Conservation (phyloP, 2,888 invertebrate species). For the Unio pictorum region DNA sequence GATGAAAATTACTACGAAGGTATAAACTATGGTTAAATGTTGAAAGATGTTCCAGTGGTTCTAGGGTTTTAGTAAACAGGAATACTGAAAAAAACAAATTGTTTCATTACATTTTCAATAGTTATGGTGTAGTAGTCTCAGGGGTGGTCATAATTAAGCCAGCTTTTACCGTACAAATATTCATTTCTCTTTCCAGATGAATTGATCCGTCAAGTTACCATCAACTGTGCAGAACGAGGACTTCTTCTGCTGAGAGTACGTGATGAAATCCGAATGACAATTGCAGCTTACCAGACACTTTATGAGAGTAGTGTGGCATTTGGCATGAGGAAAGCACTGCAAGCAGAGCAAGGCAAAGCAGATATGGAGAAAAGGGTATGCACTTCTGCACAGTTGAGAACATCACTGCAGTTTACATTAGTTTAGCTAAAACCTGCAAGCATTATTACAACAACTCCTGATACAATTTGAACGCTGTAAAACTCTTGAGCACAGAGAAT, state of each 20-base stretch:
- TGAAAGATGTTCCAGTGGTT: too few relatives aligned
- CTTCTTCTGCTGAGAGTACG: conserved; percentile 91
- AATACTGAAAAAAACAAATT: background rate
- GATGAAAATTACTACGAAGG: too few relatives aligned
- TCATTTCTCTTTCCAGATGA: conserved; percentile 77
- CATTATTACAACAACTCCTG: too few relatives aligned
- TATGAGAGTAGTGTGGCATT: conserved; percentile 98
- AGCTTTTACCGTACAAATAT: background rate
- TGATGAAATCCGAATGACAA: conserved; percentile 96
- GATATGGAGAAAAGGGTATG: conserved; percentile 70
- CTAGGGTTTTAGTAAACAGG: too few relatives aligned
- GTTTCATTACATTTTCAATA: background rate
- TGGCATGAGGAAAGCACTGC: conserved; percentile 97
- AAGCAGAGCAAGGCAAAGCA: conserved; percentile 88
- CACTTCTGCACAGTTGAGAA: too few relatives aligned
- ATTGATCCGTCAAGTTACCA: conserved; percentile 91
- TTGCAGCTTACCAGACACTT: conserved; percentile 95
- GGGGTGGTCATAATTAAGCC: background rate
- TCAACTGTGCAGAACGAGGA: conserved; percentile 97
- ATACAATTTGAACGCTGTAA: too few relatives aligned
- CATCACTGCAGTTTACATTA: too few relatives aligned
- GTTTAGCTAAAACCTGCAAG: too few relatives aligned
- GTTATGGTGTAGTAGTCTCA: background rate
- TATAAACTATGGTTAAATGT: too few relatives aligned
- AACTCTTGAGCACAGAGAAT: too few relatives aligned